phyloP scores from a whole-genome alignment of 2,113 vertebrate species.

The human region GRCh38 chr14:87523001-87523500 shows the following conservation, averaged over 20 bases:
- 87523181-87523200: neutral
- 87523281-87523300: neutral
- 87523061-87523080: neutral
- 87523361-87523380: neutral
- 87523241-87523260: neutral
- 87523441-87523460: neutral
- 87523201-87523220: neutral
- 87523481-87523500: neutral
- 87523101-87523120: neutral
- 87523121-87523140: neutral
- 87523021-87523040: neutral
- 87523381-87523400: neutral
- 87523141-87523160: neutral
- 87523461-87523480: neutral
- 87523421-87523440: neutral
- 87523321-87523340: neutral
- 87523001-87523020: neutral
- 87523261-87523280: neutral
- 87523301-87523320: neutral
- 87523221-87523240: neutral
- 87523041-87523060: neutral
- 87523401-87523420: neutral
- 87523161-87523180: neutral
- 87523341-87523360: neutral
- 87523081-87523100: neutral